Evolutionary conservation across 2,888 invertebrate genomes (phyloP).

Genomic region (Hirtodrosophila histrioides): DNA sequence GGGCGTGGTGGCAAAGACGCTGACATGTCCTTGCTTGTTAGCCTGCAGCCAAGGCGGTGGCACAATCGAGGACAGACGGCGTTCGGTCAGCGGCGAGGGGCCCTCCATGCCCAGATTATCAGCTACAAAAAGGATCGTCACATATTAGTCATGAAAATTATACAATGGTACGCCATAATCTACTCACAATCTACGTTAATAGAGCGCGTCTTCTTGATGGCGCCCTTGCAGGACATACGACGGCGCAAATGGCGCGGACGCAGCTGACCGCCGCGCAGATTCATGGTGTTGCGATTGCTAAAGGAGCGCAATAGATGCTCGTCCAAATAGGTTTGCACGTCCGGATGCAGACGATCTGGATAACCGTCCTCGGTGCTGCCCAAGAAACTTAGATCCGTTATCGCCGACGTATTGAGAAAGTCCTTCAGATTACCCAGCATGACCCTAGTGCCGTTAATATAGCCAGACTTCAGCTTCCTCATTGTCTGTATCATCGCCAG

Average conservation of each 20-base stretch:
- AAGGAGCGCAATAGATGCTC: conserved; percentile 93
- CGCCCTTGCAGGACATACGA: conserved; percentile 95
- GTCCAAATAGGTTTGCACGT: conserved; percentile 94
- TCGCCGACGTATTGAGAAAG: conserved; percentile 98
- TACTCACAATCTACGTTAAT: conserved; percentile 95
- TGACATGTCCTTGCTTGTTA: conserved; percentile 75
- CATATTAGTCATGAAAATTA: neutral
- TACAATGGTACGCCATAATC: too few relatives aligned
- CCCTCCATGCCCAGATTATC: conserved; percentile 93
- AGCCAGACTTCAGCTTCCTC: conserved; percentile 98
- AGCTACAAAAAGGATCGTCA: conserved; percentile 85
- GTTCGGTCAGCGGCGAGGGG: conserved; percentile 85
- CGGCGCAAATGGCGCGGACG: conserved; percentile 87
- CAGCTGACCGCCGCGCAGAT: conserved; percentile 85
- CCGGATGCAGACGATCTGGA: conserved; percentile 92
- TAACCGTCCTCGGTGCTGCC: conserved; percentile 96
- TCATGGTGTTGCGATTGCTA: conserved; percentile 89
- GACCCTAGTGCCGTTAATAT: conserved; percentile 99
- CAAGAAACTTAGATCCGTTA: conserved; percentile 97
- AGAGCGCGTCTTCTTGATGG: conserved; percentile 96
- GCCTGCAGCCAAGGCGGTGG: conserved; percentile 84
- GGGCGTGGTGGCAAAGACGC: conserved; percentile 81
- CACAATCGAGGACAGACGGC: conserved; percentile 86
- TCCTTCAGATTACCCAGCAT: conserved; percentile 97
- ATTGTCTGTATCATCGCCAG: conserved; percentile 98